A percentile compares a stretch with the other conserved stretches of the same genome.
These are phyloP conservation scores for Lasiommata megera DNA, from an alignment of 2,888 invertebrate genomes.

Conservation along the genomic window DNA sequence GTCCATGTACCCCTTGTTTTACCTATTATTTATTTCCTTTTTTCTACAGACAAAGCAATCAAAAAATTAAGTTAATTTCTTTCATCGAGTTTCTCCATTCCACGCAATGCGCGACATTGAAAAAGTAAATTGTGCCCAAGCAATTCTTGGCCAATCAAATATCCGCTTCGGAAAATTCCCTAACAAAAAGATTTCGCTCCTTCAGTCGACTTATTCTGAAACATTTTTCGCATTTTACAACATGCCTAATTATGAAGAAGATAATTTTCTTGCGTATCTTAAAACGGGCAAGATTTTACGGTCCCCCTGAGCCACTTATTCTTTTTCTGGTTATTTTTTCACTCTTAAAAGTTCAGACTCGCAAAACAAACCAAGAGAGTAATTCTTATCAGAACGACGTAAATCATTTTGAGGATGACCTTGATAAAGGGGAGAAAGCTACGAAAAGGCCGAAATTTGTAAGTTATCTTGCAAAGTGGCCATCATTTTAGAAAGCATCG, in stretches of 20 bases:
- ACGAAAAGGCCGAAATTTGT: conserved; percentile 36
- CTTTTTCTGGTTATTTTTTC: conserved; percentile 32
- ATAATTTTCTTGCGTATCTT: conserved; percentile 1
- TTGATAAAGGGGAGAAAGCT: conserved; percentile 44
- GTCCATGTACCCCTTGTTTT: no score
- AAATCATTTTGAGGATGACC: conserved; percentile 54
- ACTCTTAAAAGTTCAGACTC: conserved; percentile 36
- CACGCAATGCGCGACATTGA: not conserved
- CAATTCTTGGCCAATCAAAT: not conserved
- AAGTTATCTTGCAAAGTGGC: conserved; percentile 2
- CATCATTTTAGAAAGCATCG: no score
- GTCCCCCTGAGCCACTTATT: conserved; percentile 16
- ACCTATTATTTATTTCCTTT: not conserved
- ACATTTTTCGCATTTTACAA: not conserved
- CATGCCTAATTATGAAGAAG: not conserved
- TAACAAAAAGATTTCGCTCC: conserved; percentile 4
- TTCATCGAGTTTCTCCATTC: not conserved
- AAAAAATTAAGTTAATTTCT: not conserved
- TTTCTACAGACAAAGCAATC: not conserved
- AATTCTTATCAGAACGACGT: conserved; percentile 51
- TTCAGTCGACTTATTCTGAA: conserved; percentile 14
- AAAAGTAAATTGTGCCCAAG: conserved; percentile 3
- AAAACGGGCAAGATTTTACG: not conserved
- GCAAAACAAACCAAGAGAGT: conserved; percentile 40
- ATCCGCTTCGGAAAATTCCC: not conserved